Evolutionary conservation across 1,140 invertebrate species (phyloP), one percentile per base, ranked within the genome.

Genomic region (Forficula auricularia): DNA sequence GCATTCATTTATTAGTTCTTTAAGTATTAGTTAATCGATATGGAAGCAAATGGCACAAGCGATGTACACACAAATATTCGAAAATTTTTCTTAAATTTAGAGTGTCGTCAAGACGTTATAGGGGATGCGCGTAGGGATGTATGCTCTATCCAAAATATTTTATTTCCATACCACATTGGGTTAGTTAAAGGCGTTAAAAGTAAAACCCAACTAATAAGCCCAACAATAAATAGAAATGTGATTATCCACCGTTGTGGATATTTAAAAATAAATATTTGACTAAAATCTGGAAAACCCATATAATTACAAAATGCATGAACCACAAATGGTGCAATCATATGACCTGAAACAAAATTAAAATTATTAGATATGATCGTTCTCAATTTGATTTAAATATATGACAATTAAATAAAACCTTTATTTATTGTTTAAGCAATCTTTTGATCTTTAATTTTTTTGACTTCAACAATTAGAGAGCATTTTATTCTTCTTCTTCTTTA

Each of bases 251-350:
- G 72, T 14, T 69, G 51, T 4, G 70, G 66, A 19, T 72, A 63
- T 41, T 74, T 68, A 53, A 80, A 79, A 15, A 72, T 68, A 33
- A 71, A 57, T 2, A 94, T 65, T 57, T 89, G 85, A 2, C 67
- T 66, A 47, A 95, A 69, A 57, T 92, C 84, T 0, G 90, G 90
- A 53, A 95, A 82, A 18, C 90, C 91, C 84, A 96, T 94, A 57
- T 88, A 81, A 64, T 96, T 95, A 60, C 90, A 96, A 59, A 95
- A 92, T 2, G 85, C 79, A 59, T 95, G 91, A 4, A 77, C 87
- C 9, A 88, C 56, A 48, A 94, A 75, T n/a, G 86, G 81, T 8
- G 88, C 84, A 13, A 79, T 65, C 53, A 94, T 73, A 58, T 95
- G 88, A 43, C 88, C 87, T 81, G 57, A 19, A 62, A 63, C 50